Evolutionary conservation across 2,113 vertebrate genomes (phyloP).

Genomic region (Thalassarche chlororhynchos): DNA sequence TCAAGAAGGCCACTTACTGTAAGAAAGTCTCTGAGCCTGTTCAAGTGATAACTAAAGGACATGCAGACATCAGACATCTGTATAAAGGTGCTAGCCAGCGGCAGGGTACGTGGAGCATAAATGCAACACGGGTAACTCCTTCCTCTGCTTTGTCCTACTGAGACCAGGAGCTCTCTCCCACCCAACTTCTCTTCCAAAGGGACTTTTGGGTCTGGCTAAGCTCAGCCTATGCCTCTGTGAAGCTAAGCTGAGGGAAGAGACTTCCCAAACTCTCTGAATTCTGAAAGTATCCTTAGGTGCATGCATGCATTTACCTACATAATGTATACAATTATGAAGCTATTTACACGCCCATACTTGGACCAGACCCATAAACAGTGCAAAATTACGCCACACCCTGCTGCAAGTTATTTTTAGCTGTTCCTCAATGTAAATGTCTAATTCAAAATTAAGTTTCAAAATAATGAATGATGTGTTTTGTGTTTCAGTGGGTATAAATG

Average conservation of each 20-base stretch:
- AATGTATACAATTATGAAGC: neutral
- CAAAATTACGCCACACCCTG: neutral
- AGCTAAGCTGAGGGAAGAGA: neutral
- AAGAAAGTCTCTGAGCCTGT: neutral
- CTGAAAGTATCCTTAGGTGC: neutral
- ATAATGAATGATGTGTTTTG: slow-evolving; percentile 50
- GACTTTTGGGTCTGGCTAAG: neutral
- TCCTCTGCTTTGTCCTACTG: neutral
- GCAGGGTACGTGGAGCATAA: neutral
- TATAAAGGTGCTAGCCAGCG: neutral
- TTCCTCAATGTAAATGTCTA: slow-evolving; percentile 17
- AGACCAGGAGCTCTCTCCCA: neutral
- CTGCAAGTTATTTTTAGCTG: slow-evolving; percentile 46
- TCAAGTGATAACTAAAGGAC: neutral
- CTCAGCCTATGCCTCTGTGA: neutral
- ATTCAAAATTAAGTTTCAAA: slow-evolving; percentile 40
- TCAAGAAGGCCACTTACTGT: neutral
- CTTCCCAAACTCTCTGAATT: neutral
- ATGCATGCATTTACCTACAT: neutral
- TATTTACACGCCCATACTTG: slow-evolving; percentile 1
- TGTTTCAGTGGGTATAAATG: slow-evolving; percentile 5
- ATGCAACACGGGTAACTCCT: neutral
- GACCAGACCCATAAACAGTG: neutral
- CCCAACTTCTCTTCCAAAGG: neutral
- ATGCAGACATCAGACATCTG: neutral